These are phyloP conservation scores for Otis tarda DNA, from an alignment of 2,113 vertebrate species.

Conservation along the genomic window DNA sequence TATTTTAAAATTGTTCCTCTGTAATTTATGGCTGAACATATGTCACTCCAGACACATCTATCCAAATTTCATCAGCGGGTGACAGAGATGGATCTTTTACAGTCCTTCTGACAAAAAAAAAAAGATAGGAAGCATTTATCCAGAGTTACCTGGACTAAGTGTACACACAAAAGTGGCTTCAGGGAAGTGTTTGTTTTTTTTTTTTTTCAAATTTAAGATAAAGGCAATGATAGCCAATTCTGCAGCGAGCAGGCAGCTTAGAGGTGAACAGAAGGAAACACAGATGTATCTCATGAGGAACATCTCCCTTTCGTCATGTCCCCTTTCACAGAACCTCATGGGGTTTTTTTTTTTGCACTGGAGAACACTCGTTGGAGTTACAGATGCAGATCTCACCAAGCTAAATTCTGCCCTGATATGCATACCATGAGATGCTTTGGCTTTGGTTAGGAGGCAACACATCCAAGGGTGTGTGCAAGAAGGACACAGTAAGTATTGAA, in stretches of 20 bases:
- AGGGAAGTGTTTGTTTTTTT: neutral
- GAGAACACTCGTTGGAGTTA: neutral
- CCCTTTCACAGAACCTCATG: neutral
- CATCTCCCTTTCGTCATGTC: neutral
- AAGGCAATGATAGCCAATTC: neutral
- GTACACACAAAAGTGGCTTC: neutral
- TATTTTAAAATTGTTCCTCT: conserved; percentile 31
- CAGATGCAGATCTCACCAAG: neutral
- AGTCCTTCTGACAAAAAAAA: neutral
- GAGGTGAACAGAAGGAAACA: neutral
- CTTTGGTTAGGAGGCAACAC: neutral
- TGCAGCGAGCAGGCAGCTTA: neutral
- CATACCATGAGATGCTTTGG: neutral
- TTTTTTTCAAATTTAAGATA: neutral
- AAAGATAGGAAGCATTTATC: neutral
- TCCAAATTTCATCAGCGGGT: conserved; percentile 30
- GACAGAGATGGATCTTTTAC: neutral
- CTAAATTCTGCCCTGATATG: neutral
- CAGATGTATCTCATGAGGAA: accelerated
- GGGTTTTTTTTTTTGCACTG: neutral
- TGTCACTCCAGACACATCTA: conserved; percentile 35
- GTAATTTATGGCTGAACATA: conserved; percentile 47
- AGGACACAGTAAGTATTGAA: neutral
- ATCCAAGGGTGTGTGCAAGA: neutral
- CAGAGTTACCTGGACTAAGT: neutral